Conservation (phyloP, 37 sponge, comb jelly and placozoan species). For the Ianthella basta region DNA sequence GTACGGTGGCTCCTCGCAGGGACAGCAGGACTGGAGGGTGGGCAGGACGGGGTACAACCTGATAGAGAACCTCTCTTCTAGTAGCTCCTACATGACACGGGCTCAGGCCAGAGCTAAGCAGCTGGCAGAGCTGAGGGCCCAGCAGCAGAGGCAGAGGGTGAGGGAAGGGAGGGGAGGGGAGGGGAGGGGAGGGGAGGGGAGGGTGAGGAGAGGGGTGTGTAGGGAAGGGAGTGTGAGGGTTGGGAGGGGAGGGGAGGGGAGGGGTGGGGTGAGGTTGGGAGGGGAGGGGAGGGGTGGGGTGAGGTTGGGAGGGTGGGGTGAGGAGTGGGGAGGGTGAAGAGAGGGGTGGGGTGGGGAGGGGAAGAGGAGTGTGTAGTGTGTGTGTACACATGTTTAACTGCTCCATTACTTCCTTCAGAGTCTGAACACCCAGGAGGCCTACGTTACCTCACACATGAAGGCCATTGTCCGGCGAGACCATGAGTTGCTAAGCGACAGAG, state of each 20-base stretch:
- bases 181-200: background rate
- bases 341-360: background rate
- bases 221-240: background rate
- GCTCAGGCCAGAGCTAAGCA: conserved; percentile 19
- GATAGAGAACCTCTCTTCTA: background rate
- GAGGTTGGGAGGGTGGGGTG: background rate
- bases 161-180: background rate
- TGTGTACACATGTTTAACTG: background rate
- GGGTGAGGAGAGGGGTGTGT: background rate
- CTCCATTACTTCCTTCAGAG: background rate
- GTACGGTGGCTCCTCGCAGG: background rate
- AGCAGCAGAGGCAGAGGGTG: conserved; percentile 17
- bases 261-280: background rate
- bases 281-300: background rate
- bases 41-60: too few relatives aligned
- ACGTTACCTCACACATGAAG: conserved; percentile 30
- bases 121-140: conserved; percentile 27
- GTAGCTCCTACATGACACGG: conserved; percentile 10
- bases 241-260: background rate
- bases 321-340: too few relatives aligned
- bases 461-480: conserved; percentile 3
- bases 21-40: too few relatives aligned
- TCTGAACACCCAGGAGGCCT: background rate
- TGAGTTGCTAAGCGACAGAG: background rate
- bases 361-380: background rate